Evolutionary conservation across 1,140 invertebrate species (phyloP), one percentile per base, ranked within the genome.

Genomic region (Eubasilissa regina): DNA sequence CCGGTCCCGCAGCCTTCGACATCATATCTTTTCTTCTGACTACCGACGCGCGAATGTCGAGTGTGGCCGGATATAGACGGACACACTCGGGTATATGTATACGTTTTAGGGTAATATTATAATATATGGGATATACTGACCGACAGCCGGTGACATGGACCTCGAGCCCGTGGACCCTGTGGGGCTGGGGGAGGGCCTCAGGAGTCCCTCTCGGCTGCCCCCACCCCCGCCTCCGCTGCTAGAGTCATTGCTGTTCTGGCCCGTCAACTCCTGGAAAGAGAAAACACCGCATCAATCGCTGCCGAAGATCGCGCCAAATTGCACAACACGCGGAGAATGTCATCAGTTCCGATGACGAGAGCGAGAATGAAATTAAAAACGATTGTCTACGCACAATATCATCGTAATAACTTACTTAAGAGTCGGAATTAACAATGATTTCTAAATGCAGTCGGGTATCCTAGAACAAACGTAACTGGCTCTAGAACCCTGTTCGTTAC

Each of bases 141-240:
- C 96, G 86, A 97, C 95, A 90, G 96, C 96, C 85, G 97, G 97
- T 87, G 97, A 98, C 95, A 97, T 97, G 87, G 96, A 98, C 89
- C 96, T 93, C 84, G 96, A 97, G 87, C 96, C 96, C 84, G 94
- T 94, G 84, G 95, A 97, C 85, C 96, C 96, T 85, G 96, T 97
- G 83, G 97, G 96, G 85, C 96, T 97, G 84, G 96, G 96, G 85
- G 95, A 96, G 79, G 96, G 96, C 89, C 97, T 94, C 92, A 97
- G 93, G 86, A 92, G 92, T 90, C 93, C 88, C 87, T 93, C 89
- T 89, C 94, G 87, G 90, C 93, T 88, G 91, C 94, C 91, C 91
- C 93, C 86, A 91, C 94, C 91, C 86, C 93, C 89, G 87, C 93
- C 94, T 43, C 90, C 92, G 84, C 91, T 92, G 80, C 90, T 91